phyloP scores from a whole-genome alignment of 2,113 vertebrate genomes.

The Cettia cetti region DNA sequence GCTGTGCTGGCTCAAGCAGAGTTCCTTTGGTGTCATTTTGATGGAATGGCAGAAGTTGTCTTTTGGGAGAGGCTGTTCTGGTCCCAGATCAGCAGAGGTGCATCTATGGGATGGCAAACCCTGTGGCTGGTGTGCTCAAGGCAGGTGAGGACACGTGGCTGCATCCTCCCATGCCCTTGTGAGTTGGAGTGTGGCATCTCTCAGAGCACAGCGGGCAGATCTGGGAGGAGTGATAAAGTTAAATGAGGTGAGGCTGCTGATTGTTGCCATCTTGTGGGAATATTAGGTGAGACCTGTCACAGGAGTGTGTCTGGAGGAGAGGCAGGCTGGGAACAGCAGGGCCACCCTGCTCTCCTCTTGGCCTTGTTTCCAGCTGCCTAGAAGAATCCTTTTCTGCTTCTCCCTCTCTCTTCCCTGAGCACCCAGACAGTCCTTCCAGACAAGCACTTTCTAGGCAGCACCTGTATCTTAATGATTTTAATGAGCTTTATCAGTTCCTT shows the following conservation, averaged over 20 bases:
- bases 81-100: background rate
- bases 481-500: background rate
- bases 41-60: background rate
- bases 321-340: background rate
- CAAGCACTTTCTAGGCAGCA: background rate
- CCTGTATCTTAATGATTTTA: background rate
- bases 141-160: background rate
- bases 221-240: background rate
- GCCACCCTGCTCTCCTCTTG: background rate
- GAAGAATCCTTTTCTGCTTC: background rate
- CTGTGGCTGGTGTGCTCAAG: fast-evolving
- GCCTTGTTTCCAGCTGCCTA: background rate
- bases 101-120: background rate
- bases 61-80: background rate
- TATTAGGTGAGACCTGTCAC: background rate
- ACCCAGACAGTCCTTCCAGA: background rate
- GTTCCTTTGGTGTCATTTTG: background rate
- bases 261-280: background rate
- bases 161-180: background rate
- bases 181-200: background rate
- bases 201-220: background rate
- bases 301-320: background rate
- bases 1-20: background rate
- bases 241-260: background rate
- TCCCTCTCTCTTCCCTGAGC: background rate